Evolutionary conservation across 2,113 vertebrate species (phyloP).

Genomic region (Fulica atra): DNA sequence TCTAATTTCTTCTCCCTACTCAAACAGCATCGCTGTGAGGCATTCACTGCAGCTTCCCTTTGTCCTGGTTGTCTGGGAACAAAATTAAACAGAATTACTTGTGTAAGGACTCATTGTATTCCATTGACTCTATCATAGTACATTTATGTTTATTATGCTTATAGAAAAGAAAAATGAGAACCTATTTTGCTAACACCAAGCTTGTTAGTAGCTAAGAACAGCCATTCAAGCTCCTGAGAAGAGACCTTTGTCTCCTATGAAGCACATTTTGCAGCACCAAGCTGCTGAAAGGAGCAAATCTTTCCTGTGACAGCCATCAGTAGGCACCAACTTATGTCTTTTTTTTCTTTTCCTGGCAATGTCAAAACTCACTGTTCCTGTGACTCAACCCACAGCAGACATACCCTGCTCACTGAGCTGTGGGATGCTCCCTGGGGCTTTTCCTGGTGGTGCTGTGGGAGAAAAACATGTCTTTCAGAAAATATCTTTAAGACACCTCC

Average conservation of each 20-base stretch:
- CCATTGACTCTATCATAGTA: neutral
- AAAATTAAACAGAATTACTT: constrained; percentile 11
- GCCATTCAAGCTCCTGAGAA: constrained; percentile 23
- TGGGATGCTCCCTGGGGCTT: neutral
- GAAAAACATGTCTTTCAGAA: neutral
- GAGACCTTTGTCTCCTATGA: neutral
- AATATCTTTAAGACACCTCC: neutral
- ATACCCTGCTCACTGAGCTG: neutral
- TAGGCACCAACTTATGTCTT: neutral
- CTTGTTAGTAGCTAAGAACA: constrained; percentile 1
- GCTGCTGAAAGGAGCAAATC: neutral
- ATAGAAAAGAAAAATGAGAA: neutral
- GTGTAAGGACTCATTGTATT: neutral
- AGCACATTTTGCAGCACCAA: neutral
- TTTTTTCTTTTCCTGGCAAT: neutral
- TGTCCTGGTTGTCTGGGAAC: neutral
- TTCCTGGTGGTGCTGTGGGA: neutral
- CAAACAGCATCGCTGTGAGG: neutral
- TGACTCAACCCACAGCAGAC: neutral
- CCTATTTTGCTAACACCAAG: neutral
- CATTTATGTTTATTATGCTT: neutral
- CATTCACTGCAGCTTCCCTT: neutral
- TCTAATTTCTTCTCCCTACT: neutral
- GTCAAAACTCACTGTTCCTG: neutral
- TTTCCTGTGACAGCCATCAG: neutral